These are phyloP conservation scores for Drosophila repleta DNA, from an alignment of 1,140 invertebrate species.

Conservation along the genomic window DNA sequence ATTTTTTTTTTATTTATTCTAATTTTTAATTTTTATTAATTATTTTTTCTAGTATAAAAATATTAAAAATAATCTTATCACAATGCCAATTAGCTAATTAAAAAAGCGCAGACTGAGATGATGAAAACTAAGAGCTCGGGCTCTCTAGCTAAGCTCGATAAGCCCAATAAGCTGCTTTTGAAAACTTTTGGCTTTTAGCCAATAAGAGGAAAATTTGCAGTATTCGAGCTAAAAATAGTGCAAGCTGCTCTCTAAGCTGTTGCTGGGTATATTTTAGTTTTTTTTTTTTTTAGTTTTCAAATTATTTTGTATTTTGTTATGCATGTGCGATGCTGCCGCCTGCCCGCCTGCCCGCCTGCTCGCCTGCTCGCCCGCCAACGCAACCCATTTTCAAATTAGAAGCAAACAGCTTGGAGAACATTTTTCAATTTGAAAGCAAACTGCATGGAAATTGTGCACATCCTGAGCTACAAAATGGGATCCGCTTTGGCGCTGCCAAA, in stretches of 20 bases:
- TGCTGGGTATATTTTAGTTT: background rate
- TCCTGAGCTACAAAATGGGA: constrained; percentile 33
- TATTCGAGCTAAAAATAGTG: background rate
- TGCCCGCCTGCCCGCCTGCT: background rate
- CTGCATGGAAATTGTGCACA: constrained; percentile 52
- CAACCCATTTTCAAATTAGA: constrained; percentile 29
- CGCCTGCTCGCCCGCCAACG: background rate
- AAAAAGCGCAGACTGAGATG: background rate
- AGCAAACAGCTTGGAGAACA: constrained; percentile 22
- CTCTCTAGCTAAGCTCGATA: background rate
- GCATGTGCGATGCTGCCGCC: background rate
- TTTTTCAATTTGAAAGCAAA: constrained; percentile 49
- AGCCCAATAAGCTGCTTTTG: constrained; percentile 4
- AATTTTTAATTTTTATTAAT: too few species aligned
- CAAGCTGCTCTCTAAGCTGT: constrained; percentile 9
- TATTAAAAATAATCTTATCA: too few species aligned
- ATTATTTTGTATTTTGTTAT: background rate
- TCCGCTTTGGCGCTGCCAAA: constrained; percentile 42
- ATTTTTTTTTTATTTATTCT: too few species aligned
- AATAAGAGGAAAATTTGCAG: background rate
- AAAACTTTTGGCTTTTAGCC: constrained; percentile 3
- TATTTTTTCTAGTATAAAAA: background rate
- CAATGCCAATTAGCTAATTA: background rate
- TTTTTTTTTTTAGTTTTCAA: background rate
- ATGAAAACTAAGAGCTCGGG: background rate